Evolutionary conservation across 2,888 invertebrate species (phyloP), one percentile per base, ranked within the genome.

Genomic region (Drosophila suboccidentalis): DNA sequence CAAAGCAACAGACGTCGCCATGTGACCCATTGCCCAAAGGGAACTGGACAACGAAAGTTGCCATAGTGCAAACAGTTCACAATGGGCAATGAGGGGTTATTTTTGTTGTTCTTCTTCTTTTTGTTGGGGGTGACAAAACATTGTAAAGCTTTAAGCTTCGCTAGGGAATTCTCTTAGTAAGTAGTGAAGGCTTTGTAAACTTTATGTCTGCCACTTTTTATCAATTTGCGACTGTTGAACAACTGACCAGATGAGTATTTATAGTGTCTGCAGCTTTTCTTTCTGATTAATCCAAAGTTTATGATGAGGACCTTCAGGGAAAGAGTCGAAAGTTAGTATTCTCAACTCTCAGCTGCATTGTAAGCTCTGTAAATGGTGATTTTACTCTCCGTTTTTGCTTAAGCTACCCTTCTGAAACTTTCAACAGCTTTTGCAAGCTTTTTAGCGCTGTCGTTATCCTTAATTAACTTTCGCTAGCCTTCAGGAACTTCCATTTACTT

Each of bases 1-100:
- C 66, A 72, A 59, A 41, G 55, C 34, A 65, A 43, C 43, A 19
- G 58, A 43, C 59, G 59, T 50, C 59, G 50, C 43, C 44, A 46
- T 26, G 26, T 38, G 44, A 34, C 55, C 34, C 44, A 22, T n/a
- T 44, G 55, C 34, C 55, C 55, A 46, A 54, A 32, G 54, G 54
- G 29, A 41, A 55, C 43, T 43, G 55, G 43, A 44, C 55, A 32
- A 43, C 19, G 19, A 44, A n/a, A 44, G 53, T 54, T 54, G 41
- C 53, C 41, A 17, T 41, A 13, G 53, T 44, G 34, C 10, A 36
- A 8, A 10, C 19, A 46, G 29, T 29, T 22, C 13, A 32, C 32
- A 49, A 17, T 49, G 43, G 38, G 22, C 22, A 15, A 5, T n/a
- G 5, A 4, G 22, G 8, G 22, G 44, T 44, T 43, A 11, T 43